Conservation (phyloP, 35 echinoderm and acorn worm species). For the Ophiothrix spiculata region DNA sequence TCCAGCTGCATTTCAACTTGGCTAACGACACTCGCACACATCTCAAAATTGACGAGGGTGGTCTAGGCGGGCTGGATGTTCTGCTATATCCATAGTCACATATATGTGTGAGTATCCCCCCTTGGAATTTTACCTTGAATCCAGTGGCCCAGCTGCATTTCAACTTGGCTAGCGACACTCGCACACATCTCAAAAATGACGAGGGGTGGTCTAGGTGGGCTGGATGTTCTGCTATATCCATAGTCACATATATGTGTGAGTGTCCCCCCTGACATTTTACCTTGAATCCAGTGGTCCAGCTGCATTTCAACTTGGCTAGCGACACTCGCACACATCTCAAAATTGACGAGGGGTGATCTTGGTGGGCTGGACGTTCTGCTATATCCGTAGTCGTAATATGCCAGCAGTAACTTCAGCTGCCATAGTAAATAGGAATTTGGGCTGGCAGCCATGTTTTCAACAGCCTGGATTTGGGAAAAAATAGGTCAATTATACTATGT, state of each 20-base stretch:
- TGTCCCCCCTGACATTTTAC: slow-evolving; percentile 18
- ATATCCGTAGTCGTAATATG: slow-evolving; percentile 32
- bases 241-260: neutral
- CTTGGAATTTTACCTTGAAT: neutral
- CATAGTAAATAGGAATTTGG: slow-evolving; percentile 19
- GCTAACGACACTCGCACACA: too few species aligned
- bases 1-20: too few species aligned
- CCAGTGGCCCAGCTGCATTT: neutral
- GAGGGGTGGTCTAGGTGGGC: too few species aligned
- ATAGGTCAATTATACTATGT: neutral
- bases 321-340: slow-evolving; percentile 33
- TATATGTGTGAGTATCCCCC: neutral
- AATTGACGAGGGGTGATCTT: neutral
- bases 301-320: slow-evolving; percentile 20
- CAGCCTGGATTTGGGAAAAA: neutral
- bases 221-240: neutral
- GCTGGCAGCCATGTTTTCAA: neutral
- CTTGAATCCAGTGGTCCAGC: slow-evolving; percentile 42
- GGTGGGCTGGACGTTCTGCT: neutral
- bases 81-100: too few species aligned
- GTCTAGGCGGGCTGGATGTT: too few species aligned
- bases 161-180: neutral
- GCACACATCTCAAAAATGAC: neutral
- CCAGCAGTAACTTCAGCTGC: slow-evolving; percentile 57
- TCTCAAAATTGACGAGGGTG: too few species aligned